phyloP scores from a whole-genome alignment of 30 jellyfish, hydroid and myxozoan genomes.

The Aurelia sp. region DNA sequence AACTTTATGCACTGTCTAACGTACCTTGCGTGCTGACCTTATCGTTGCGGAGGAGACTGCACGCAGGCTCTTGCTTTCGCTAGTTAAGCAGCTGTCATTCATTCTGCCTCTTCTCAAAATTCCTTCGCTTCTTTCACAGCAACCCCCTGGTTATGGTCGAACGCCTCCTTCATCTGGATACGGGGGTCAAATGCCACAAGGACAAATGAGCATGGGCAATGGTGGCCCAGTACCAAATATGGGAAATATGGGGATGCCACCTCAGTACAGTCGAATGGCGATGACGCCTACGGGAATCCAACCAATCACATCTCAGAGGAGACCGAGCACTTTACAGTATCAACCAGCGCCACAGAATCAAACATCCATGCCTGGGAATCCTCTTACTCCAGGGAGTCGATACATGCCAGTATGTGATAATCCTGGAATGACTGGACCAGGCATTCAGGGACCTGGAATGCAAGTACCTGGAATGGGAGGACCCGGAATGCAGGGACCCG shows the following conservation, averaged over 20 bases:
- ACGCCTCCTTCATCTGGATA: conserved; percentile 82
- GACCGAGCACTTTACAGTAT: conserved; percentile 98
- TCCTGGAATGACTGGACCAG: conserved; percentile 67
- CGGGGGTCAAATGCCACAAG: conserved; percentile 76
- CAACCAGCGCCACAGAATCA: conserved; percentile 86
- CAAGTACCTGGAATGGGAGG: neutral
- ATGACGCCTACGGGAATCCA: conserved; percentile 74
- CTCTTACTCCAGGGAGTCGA: conserved; percentile 51
- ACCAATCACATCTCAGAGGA: conserved; percentile 88
- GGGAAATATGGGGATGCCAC: conserved; percentile 95
- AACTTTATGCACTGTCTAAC: no score
- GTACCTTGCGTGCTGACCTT: no score
- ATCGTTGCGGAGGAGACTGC: no score
- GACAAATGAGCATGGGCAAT: conserved; percentile 88
- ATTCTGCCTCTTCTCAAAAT: neutral
- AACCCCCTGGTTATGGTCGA: conserved; percentile 88
- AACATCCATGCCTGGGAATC: conserved; percentile 71
- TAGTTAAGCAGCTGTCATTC: neutral
- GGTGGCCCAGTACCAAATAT: conserved; percentile 77
- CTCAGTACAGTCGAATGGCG: conserved; percentile 90
- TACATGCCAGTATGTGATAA: conserved; percentile 89
- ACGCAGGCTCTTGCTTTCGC: no score
- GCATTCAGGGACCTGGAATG: conserved; percentile 47
- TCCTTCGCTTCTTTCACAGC: conserved; percentile 30
- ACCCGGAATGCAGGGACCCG: conserved; percentile 67